phyloP scores from a whole-genome alignment of 1,140 invertebrate genomes.

The Zophobas atratus region DNA sequence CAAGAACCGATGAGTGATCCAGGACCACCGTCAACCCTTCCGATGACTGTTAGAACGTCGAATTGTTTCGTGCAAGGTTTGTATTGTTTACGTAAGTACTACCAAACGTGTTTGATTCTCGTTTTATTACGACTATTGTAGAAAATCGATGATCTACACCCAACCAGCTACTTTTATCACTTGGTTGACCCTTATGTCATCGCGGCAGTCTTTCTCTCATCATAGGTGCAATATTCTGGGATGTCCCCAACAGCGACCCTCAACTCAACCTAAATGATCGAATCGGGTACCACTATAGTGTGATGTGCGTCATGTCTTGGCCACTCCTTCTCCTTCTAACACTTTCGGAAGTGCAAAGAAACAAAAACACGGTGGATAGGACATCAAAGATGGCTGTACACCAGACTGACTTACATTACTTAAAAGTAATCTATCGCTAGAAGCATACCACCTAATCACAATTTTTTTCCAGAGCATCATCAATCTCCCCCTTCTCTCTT shows the following conservation, averaged over 20 bases:
- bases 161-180: constrained; percentile 89
- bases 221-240: constrained; percentile 92
- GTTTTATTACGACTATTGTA: constrained; percentile 65
- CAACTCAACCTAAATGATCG: constrained; percentile 83
- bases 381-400: constrained; percentile 86
- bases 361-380: constrained; percentile 82
- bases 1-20: constrained; percentile 81
- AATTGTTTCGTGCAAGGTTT: constrained; percentile 76
- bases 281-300: constrained; percentile 88
- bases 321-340: constrained; percentile 80
- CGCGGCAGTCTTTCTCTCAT: constrained; percentile 86
- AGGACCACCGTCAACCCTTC: constrained; percentile 82
- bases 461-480: constrained; percentile 72
- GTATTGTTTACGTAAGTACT: constrained; percentile 80
- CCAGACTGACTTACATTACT: constrained; percentile 84
- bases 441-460: neutral
- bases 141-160: constrained; percentile 79
- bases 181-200: constrained; percentile 84
- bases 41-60: constrained; percentile 75
- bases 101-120: neutral
- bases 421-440: constrained; percentile 74
- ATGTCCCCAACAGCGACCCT: constrained; percentile 82
- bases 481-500: constrained; percentile 76
- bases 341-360: constrained; percentile 78
- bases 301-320: constrained; percentile 84